Base-by-base conservation (phyloP, 2,797 vertebrate genomes). In the Prunella strophiata region DNA sequence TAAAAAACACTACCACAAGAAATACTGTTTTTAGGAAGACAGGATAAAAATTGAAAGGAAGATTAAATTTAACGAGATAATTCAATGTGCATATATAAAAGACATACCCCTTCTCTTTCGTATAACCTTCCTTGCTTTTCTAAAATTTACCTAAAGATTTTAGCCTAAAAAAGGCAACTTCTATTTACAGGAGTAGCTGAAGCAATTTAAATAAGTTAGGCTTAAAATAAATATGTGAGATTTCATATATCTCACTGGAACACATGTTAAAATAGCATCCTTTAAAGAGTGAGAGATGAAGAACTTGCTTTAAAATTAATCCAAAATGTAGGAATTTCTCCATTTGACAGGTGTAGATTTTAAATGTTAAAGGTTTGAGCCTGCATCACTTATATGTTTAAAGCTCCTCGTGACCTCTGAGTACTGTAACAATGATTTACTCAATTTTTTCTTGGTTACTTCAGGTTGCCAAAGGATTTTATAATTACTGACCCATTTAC, bases 171-270 rank as follows among this genome's bases (percentile, higher is more conserved):
- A 76, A 66, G 22, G 42, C 27, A 40, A 48, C 70, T 83, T 68
- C 87, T 95, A 86, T 96, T 96, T 89, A 83, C 79, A 93, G 51
- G 47, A 83, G 20, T 68, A 91, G 77, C 79, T 55, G 58, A 89
- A 72, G 70, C 13, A 76, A 57, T 75, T 86, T 54, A 68, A 95
- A 80, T 67, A 88, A 95, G 26, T 21, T 45, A 76, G 29, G 55
- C 71, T 96, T 94, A 90, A 91, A 81, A 96, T 95, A 96, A 82
- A 89, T 52, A 89, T 26, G 43, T 68, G 70, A 85, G 52, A 71
- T 94, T 91, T 80, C 54, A 68, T 75, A 55, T 71, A 82, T 76
- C 63, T 87, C 79, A 34, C 25, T 54, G 80, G 85, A 88, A 52
- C 79, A 81, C 43, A 29, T 78, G 55, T 43, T 84, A 91, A 94